Evolutionary conservation across 2,113 vertebrate genomes (phyloP), one percentile per base, ranked within the genome.

Genomic region (Cryptotis parvus): DNA sequence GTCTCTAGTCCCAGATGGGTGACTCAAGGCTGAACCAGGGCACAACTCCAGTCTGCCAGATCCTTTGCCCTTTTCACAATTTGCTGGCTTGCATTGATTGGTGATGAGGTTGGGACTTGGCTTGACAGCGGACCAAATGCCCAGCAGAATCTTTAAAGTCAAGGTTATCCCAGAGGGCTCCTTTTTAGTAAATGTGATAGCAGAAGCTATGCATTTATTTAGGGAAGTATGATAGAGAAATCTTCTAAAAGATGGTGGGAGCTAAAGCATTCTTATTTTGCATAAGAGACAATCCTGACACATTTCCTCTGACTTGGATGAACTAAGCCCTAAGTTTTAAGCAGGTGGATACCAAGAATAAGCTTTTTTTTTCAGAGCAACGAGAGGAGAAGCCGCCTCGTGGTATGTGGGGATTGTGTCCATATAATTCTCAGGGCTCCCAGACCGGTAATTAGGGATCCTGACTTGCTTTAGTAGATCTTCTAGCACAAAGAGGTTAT

Each of bases 201-300:
- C 29, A 82, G 29, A 68, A 81, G 66, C 29, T 78, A 45, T 61
- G 3, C 83, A 73, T 82, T 85, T 84, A 45, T 83, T 37, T 15
- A 73, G 66, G 68, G 61, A 85, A 39, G 10, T 81, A 37, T 72
- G 72, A 86, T 69, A 61, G 39, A 63, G 66, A 82, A 85, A 31
- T 27, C 43, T 14, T 80, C 90, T 63, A 74, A 89, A 90, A 76
- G 55, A 11, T 35, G 37, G 49, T 2, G 7, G 27, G 18, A 49
- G 14, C 39, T 37, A 37, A 70, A 83, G 94, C 85, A 79, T 12
- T 7, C 75, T 81, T 87, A 84, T 78, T 94, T 90, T 55, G n/a
- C 5, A 6, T 20, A 79, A 79, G 43, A 87, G 16, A 84, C 70
- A 77, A 72, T 84, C 68, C 39, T 69, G 83, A 82, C 27, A 77